A percentile compares a stretch with the other conserved stretches of the same genome.
Conservation (phyloP, 2,797 vertebrate genomes). For the Dallia pectoralis region DNA sequence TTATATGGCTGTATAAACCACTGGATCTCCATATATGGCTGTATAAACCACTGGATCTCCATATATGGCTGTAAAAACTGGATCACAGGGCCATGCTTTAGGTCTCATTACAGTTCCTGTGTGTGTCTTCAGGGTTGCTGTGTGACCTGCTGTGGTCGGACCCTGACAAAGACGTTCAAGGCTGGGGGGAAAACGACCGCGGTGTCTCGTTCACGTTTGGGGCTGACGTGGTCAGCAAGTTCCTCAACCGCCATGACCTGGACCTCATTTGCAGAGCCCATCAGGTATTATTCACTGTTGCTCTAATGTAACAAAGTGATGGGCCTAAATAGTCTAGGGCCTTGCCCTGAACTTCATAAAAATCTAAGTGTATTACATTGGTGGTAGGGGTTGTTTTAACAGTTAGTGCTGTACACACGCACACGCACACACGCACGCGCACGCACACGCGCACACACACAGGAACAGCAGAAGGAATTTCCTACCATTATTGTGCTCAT, state of each 20-base stretch:
- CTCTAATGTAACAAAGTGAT: not conserved
- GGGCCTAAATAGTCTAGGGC: not conserved
- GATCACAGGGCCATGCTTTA: not conserved
- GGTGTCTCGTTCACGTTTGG: slow-evolving; percentile 96
- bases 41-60: slow-evolving; percentile 39
- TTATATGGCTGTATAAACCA: slow-evolving; percentile 52
- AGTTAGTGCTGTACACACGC: no score
- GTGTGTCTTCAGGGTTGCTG: slow-evolving; percentile 76
- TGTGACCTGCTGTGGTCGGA: slow-evolving; percentile 96
- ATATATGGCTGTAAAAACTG: slow-evolving; percentile 51
- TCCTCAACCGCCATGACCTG: slow-evolving; percentile 94
- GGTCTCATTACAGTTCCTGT: not conserved
- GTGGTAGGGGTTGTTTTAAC: not conserved
- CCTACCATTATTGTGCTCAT: no score
- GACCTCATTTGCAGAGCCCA: slow-evolving; percentile 96
- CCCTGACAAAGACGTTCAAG: slow-evolving; percentile 95
- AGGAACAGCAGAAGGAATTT: not conserved
- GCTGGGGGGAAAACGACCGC: slow-evolving; percentile 96
- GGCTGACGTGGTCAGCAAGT: slow-evolving; percentile 94
- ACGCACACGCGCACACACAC: not conserved
- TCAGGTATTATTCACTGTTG: slow-evolving; percentile 73
- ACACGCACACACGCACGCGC: not conserved
- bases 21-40: slow-evolving; percentile 60
- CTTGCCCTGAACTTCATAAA: not conserved
- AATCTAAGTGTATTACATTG: not conserved